phyloP scores from a whole-genome alignment of 2,797 vertebrate species.

The Scarus forsteni region DNA sequence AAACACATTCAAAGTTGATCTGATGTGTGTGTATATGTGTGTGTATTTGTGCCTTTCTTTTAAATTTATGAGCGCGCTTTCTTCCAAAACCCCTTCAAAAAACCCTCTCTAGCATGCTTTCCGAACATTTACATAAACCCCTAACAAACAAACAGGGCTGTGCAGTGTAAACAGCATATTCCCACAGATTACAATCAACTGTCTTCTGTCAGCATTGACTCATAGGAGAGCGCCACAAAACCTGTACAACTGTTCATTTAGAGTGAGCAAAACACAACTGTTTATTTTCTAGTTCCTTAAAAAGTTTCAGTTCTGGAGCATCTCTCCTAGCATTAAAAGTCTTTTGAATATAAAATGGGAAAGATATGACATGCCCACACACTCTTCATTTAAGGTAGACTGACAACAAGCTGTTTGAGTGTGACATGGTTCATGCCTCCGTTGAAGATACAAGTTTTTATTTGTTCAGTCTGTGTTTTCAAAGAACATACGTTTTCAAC shows the following conservation, averaged over 20 bases:
- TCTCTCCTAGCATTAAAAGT: too few relatives aligned
- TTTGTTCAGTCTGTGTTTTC: too few relatives aligned
- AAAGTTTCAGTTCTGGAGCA: too few relatives aligned
- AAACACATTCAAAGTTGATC: constrained; percentile 18
- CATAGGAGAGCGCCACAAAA: background rate
- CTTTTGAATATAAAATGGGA: too few relatives aligned
- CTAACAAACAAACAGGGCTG: constrained; percentile 15
- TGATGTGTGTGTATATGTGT: background rate
- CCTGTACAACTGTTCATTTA: background rate
- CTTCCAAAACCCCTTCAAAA: constrained; percentile 3
- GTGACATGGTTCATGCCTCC: background rate
- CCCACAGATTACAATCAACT: background rate
- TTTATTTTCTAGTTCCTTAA: too few relatives aligned
- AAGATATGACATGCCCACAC: too few relatives aligned
- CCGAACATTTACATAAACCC: constrained; percentile 6
- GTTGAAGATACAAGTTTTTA: too few relatives aligned
- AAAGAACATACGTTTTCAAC: too few relatives aligned
- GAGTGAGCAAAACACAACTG: background rate
- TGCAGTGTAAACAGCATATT: constrained; percentile 2
- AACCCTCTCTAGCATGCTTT: constrained; percentile 10
- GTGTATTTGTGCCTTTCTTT: constrained; percentile 1
- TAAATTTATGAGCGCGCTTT: constrained; percentile 14
- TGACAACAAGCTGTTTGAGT: background rate
- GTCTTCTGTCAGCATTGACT: background rate
- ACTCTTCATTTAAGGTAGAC: background rate